Base-by-base conservation (phyloP, 1,140 invertebrate genomes). In the Scaptomyza montana region DNA sequence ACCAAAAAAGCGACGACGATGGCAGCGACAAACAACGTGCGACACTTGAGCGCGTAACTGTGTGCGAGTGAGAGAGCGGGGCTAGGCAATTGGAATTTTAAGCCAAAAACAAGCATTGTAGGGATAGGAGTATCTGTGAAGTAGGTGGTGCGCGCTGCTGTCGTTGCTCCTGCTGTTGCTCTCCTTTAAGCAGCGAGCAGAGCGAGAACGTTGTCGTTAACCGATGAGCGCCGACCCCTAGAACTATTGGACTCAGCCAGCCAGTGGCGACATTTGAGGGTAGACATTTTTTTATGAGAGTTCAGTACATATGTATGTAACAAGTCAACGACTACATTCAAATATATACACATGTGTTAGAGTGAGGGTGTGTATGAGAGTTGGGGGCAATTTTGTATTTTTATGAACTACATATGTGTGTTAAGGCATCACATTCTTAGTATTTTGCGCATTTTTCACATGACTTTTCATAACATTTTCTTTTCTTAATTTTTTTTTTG, bases 221-320 rank as follows among this genome's bases (percentile, higher is more conserved):
- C 49, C 46, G 25, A 61, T n/a, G 39, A 64, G 39, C 36, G n/a
- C 33, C 45, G 55, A 54, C 57, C 36, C 16, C 46, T 30, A 45
- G 54, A 53, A 66, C 55, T 43, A 61, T 43, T 47, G 63, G 50
- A 28, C 46, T 73, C 30, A 36, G 59, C 59, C 67, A 60, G 66
- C 67, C 63, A 67, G 61, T 73, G 72, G 66, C 65, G 75, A 78
- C 75, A 77, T 47, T 77, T 71, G 56, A 75, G 75, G 66, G 75
- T 75, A 74, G 75, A 65, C 55, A 75, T 75, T 43, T 43, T 43
- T 78, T 78, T 64, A 74, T 74, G 74, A 64, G 53, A 39, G 1
- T 36, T 28, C 33, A 56, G 63, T 49, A 66, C 30, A 66, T 25
- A 25, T 25, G 30, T 7, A 30, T 30, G 30, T 66, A 66, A 59